Conservation (phyloP, 2,113 vertebrate genomes). For the Archocentrus centrarchus region DNA sequence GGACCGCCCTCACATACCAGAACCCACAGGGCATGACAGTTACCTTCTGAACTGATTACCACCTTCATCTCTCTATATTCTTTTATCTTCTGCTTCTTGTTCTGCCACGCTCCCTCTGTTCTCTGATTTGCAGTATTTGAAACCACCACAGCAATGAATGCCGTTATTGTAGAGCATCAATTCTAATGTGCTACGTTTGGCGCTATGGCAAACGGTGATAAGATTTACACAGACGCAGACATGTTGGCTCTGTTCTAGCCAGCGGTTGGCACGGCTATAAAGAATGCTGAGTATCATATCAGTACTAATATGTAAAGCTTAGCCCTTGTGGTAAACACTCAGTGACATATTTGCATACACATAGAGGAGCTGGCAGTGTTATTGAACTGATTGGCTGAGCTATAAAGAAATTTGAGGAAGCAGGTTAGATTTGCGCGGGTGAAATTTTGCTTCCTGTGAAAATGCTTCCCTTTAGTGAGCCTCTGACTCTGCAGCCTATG, state of each 20-base stretch:
- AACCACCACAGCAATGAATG: background rate
- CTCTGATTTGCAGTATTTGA: conserved; percentile 20
- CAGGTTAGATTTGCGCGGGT: conserved; percentile 13
- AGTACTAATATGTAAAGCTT: conserved; percentile 41
- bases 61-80: background rate
- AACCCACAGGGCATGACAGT: too few relatives aligned
- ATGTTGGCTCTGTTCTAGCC: conserved; percentile 12
- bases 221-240: conserved; percentile 37
- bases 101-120: conserved; percentile 16
- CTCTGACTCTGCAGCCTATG: background rate
- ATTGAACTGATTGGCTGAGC: conserved; percentile 10
- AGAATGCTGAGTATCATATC: conserved; percentile 42
- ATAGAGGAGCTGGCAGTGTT: conserved; percentile 25
- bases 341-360: conserved; percentile 49
- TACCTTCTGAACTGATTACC: background rate
- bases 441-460: background rate
- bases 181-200: conserved; percentile 31
- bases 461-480: conserved; percentile 8
- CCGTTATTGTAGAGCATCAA: conserved; percentile 42
- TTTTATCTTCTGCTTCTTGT: background rate
- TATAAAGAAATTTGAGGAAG: conserved; percentile 35
- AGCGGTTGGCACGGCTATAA: conserved; percentile 44
- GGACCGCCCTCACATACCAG: too few relatives aligned
- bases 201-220: conserved; percentile 40
- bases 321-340: conserved; percentile 30